Percentiles rank a stretch among this genome's conserved stretches.
These are phyloP conservation scores for Helleia helle DNA, from an alignment of 2,888 invertebrate genomes.

Conservation along the genomic window DNA sequence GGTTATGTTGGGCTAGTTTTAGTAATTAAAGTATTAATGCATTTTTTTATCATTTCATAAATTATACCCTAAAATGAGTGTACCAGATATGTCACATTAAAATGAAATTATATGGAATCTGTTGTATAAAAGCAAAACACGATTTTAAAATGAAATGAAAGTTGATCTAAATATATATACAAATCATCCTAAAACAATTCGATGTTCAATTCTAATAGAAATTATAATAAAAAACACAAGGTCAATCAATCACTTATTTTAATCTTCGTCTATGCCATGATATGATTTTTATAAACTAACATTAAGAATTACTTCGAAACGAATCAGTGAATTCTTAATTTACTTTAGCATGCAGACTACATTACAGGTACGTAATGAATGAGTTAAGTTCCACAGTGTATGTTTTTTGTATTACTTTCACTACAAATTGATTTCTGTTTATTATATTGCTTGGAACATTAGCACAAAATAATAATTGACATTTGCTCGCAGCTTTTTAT, in stretches of 20 bases:
- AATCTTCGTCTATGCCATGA: not conserved
- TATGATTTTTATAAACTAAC: not conserved
- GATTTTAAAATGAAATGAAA: not conserved
- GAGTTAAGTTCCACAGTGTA: slow-evolving; percentile 32
- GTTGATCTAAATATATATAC: not conserved
- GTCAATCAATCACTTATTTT: not conserved
- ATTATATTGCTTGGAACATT: slow-evolving; percentile 45
- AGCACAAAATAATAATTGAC: slow-evolving; percentile 48
- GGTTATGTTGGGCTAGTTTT: no score
- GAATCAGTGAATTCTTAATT: slow-evolving; percentile 2
- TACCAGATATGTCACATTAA: slow-evolving; percentile 3
- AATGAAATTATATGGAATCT: not conserved
- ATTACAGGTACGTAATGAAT: not conserved
- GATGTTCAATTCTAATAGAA: not conserved
- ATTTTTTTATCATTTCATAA: no score
- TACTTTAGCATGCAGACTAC: not conserved
- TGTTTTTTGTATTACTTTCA: slow-evolving; percentile 44
- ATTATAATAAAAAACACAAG: not conserved
- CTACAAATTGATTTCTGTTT: slow-evolving; percentile 58
- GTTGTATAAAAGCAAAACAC: not conserved
- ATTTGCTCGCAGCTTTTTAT: slow-evolving; percentile 21
- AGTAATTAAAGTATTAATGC: no score
- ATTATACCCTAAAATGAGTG: no score
- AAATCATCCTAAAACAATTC: slow-evolving; percentile 1
- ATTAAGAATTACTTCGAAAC: not conserved